Conservation (phyloP, 2,797 vertebrate species). For the Nyctibius grandis region DNA sequence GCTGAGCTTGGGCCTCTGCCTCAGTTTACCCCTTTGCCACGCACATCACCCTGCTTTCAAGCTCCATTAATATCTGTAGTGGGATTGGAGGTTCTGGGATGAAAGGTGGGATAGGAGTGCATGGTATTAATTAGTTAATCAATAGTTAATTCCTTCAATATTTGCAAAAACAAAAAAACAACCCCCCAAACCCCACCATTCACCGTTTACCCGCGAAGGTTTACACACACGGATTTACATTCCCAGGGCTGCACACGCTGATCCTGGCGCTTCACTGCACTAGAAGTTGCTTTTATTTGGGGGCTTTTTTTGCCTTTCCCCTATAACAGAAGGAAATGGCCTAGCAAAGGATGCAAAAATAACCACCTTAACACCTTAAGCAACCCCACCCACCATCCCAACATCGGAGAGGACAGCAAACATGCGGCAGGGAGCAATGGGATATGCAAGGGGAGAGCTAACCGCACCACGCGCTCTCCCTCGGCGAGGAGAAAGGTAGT, state of each 20-base stretch:
- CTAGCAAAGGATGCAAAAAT: not conserved
- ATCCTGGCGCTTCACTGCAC: not conserved
- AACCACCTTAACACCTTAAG: not conserved
- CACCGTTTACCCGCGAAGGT: fast-evolving
- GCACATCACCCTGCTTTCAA: not conserved
- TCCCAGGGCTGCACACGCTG: fast-evolving
- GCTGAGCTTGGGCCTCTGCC: not conserved
- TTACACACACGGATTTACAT: not conserved
- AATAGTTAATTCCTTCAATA: not conserved
- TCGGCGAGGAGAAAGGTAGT: not conserved
- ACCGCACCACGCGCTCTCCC: fast-evolving
- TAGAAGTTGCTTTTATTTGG: not conserved
- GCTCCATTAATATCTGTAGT: not conserved
- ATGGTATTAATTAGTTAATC: not conserved
- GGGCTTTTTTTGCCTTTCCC: not conserved
- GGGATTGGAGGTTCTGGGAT: not conserved
- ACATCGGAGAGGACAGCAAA: fast-evolving
- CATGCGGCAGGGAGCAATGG: fast-evolving
- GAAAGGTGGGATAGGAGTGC: not conserved
- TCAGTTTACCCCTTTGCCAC: not conserved
- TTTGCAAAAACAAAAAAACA: not conserved
- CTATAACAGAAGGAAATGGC: fast-evolving
- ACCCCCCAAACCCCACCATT: not conserved
- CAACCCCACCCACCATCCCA: not conserved
- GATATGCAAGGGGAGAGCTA: not conserved